Evolutionary conservation across 1,140 invertebrate genomes (phyloP).

Genomic region (Diachasma alloeum): DNA sequence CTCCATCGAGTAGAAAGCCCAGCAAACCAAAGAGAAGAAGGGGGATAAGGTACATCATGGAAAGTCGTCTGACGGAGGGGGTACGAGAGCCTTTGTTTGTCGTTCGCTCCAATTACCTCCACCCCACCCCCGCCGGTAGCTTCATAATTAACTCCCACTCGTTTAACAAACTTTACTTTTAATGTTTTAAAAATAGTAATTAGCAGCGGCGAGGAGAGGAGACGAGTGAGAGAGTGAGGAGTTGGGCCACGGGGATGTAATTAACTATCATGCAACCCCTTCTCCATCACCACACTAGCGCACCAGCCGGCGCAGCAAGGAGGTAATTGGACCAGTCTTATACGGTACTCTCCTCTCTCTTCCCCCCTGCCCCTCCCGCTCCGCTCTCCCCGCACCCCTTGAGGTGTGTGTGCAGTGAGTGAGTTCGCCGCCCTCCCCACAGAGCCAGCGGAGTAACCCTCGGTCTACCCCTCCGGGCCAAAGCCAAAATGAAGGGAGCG

Average conservation of each 20-base stretch:
- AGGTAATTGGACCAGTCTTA: constrained; percentile 66
- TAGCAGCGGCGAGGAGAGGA: constrained; percentile 51
- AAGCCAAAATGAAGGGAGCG: neutral
- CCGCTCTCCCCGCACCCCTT: neutral
- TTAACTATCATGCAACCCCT: constrained; percentile 65
- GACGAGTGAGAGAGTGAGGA: constrained; percentile 41
- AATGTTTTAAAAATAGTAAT: constrained; percentile 68
- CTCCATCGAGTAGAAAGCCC: neutral
- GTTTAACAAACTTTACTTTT: constrained; percentile 68
- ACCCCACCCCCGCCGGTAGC: constrained; percentile 55
- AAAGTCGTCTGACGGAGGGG: constrained; percentile 36
- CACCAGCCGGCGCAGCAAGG: constrained; percentile 60
- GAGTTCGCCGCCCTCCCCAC: neutral
- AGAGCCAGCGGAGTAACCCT: neutral
- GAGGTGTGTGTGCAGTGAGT: neutral
- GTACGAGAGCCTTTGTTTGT: constrained; percentile 63
- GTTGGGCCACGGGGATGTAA: constrained; percentile 53
- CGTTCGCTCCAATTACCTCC: constrained; percentile 66
- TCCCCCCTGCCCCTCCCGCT: neutral
- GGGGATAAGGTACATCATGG: constrained; percentile 31
- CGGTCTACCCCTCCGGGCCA: neutral
- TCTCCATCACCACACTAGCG: constrained; percentile 40
- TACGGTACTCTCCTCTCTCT: constrained; percentile 29
- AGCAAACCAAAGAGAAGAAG: constrained; percentile 16
- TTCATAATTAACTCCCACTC: constrained; percentile 67